phyloP scores from a whole-genome alignment of 2,888 invertebrate species.

The Drosophila picticornis region DNA sequence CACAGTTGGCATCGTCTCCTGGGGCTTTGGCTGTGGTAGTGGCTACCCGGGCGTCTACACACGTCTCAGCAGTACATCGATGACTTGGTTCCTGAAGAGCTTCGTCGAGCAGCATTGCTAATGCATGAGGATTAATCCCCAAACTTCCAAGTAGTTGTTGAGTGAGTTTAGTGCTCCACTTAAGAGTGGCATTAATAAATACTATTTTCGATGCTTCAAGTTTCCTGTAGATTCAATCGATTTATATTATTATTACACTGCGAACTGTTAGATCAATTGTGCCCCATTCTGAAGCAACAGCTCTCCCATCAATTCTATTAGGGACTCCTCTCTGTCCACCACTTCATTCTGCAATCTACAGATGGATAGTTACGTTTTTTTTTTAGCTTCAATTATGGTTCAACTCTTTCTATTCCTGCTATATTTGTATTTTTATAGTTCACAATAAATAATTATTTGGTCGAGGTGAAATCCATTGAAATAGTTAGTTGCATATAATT shows the following conservation, averaged over 20 bases:
- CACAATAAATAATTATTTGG: constrained; percentile 10
- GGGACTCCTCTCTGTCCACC: background rate
- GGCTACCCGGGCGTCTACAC: constrained; percentile 92
- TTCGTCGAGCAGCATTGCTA: constrained; percentile 26
- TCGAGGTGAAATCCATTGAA: constrained; percentile 21
- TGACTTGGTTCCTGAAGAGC: constrained; percentile 39
- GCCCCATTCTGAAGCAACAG: background rate
- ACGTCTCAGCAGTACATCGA: constrained; percentile 85
- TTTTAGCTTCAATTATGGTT: background rate
- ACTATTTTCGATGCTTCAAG: background rate
- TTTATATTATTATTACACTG: background rate
- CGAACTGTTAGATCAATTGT: background rate
- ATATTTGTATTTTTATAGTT: constrained; percentile 10
- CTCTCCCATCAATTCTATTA: background rate
- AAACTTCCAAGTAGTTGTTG: background rate
- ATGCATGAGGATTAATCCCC: background rate
- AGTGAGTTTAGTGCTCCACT: background rate
- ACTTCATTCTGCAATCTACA: background rate
- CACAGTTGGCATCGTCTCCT: constrained; percentile 89
- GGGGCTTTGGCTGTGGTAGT: constrained; percentile 75
- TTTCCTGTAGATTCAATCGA: background rate
- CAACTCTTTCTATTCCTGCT: background rate
- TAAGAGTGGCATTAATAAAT: background rate
- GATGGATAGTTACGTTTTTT: background rate
- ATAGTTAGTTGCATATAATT: constrained; percentile 28